Percentiles rank a stretch among this genome's conserved stretches.
These are phyloP conservation scores for Triplophysa dalaica DNA, from an alignment of 2,113 vertebrate genomes.

Conservation along the genomic window DNA sequence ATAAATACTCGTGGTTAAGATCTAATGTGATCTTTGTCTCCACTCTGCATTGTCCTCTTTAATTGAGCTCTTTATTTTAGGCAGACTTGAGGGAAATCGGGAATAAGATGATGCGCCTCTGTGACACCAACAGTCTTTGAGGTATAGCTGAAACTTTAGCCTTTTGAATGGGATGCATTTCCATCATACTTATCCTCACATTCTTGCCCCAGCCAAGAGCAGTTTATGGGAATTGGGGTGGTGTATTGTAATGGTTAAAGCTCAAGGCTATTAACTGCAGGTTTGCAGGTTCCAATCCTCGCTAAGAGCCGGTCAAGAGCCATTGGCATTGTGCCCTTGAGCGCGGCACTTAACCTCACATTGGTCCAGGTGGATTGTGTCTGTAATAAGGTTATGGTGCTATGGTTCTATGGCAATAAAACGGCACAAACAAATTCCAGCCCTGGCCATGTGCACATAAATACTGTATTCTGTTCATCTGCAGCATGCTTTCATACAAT, in stretches of 20 bases:
- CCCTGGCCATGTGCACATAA: no score
- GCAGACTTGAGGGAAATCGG: neutral
- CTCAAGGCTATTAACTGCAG: neutral
- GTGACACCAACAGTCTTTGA: neutral
- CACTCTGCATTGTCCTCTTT: constrained; percentile 18
- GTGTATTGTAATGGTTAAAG: constrained; percentile 8
- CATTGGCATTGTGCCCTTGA: neutral
- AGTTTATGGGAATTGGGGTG: neutral
- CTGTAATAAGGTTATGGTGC: neutral
- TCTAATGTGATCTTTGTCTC: neutral
- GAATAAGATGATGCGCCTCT: neutral
- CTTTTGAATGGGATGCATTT: neutral
- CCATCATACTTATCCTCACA: neutral
- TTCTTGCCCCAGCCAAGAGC: neutral
- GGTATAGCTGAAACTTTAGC: neutral
- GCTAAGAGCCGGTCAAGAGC: neutral
- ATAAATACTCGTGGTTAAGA: no score
- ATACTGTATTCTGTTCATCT: neutral
- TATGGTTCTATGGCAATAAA: neutral
- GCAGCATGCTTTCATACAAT: neutral
- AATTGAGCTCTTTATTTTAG: constrained; percentile 35
- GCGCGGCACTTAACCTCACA: neutral
- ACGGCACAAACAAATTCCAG: neutral
- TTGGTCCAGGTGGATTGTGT: neutral
- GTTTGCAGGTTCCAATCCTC: neutral